Evolutionary conservation across 2,113 vertebrate species (phyloP).

Genomic region (Osmerus eperlanus): DNA sequence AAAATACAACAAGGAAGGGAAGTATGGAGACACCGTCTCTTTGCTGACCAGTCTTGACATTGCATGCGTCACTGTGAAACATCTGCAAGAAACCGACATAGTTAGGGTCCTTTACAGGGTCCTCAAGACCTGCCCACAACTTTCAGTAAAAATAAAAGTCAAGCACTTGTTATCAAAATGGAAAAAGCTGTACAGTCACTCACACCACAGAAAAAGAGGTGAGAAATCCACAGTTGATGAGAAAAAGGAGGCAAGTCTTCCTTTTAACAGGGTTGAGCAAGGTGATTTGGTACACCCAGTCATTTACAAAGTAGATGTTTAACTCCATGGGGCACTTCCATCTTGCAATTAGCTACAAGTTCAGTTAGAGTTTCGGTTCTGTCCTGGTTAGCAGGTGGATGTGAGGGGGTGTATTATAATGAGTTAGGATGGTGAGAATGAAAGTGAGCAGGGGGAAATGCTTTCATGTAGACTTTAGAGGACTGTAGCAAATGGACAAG

Average conservation of each 20-base stretch:
- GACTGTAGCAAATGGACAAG: no score
- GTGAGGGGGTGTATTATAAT: neutral
- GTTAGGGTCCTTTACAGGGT: conserved; percentile 75
- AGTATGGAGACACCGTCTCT: conserved; percentile 69
- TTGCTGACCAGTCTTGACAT: conserved; percentile 75
- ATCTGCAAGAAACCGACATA: conserved; percentile 76
- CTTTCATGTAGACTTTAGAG: no score
- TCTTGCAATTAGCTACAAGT: conserved; percentile 3
- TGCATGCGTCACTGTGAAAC: conserved; percentile 64
- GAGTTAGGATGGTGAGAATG: neutral
- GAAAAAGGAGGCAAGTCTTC: neutral
- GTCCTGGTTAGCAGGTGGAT: conserved; percentile 16
- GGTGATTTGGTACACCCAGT: conserved; percentile 9
- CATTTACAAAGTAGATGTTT: conserved; percentile 32
- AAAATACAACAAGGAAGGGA: conserved; percentile 69
- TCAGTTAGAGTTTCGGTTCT: neutral
- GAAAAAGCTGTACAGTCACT: conserved; percentile 71
- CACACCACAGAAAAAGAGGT: conserved; percentile 7
- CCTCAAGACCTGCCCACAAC: conserved; percentile 73
- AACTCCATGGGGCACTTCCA: conserved; percentile 19
- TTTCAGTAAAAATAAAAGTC: conserved; percentile 65
- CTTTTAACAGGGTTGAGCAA: neutral
- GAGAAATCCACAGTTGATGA: neutral
- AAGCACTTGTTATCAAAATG: conserved; percentile 79
- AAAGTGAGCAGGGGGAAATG: no score